These are phyloP conservation scores for Bufotes viridis DNA, from an alignment of 2,797 vertebrate genomes.

Conservation along the genomic window DNA sequence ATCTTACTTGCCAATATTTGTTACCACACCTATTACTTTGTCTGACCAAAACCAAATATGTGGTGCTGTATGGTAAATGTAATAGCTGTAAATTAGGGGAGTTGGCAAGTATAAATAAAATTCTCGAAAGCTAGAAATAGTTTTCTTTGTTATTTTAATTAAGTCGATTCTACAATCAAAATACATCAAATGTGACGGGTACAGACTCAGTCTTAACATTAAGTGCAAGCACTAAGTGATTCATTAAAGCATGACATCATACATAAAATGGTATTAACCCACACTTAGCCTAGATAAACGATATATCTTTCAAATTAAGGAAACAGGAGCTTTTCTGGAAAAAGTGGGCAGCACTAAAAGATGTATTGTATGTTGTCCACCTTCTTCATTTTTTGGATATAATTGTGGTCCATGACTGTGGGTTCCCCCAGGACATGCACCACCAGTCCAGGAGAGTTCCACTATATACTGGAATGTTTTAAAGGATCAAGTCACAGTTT, in stretches of 20 bases:
- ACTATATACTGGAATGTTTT: too few species aligned
- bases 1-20: neutral
- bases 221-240: constrained; percentile 7
- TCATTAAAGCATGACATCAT: constrained; percentile 18
- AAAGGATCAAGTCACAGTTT: too few species aligned
- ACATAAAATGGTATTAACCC: constrained; percentile 10
- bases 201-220: neutral
- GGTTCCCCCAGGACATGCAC: too few species aligned
- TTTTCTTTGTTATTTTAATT: constrained; percentile 6
- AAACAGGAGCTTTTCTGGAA: neutral
- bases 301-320: neutral
- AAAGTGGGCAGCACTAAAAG: too few species aligned
- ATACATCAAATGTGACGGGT: neutral
- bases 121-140: neutral
- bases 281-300: neutral
- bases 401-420: too few species aligned
- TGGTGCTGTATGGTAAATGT: neutral
- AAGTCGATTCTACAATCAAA: neutral
- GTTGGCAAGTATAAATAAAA: neutral
- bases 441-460: too few species aligned
- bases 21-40: neutral
- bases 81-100: neutral
- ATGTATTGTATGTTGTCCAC: too few species aligned
- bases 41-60: neutral
- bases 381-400: too few species aligned